These are phyloP conservation scores for Todiramphus chloris DNA, from an alignment of 2,113 vertebrate species.

Conservation along the genomic window DNA sequence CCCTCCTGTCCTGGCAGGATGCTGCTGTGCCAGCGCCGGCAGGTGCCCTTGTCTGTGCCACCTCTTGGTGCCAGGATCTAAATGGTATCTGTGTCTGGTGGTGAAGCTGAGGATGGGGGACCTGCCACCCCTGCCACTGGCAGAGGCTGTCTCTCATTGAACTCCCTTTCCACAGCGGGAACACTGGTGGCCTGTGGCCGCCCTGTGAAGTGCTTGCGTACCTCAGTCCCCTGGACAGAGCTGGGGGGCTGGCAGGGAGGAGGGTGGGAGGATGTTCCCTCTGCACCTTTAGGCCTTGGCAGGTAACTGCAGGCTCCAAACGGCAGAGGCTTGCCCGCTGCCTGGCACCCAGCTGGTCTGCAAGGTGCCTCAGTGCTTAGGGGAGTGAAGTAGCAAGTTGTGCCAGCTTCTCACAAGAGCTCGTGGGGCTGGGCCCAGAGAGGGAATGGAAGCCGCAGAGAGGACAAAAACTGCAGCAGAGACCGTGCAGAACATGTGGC, in stretches of 20 bases:
- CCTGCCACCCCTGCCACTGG: background rate
- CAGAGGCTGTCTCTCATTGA: background rate
- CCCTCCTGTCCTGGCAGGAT: background rate
- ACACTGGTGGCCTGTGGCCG: too few species aligned
- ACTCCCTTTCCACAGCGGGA: background rate
- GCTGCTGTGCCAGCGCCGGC: background rate
- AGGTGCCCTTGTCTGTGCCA: background rate
- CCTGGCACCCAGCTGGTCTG: too few species aligned
- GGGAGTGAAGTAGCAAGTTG: background rate
- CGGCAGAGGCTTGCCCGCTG: background rate
- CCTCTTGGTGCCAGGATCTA: background rate
- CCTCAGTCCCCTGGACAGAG: background rate
- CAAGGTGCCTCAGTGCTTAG: background rate
- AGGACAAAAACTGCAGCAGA: background rate
- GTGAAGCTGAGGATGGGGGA: background rate
- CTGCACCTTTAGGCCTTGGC: background rate
- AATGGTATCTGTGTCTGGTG: background rate
- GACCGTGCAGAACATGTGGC: background rate
- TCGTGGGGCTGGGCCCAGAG: background rate
- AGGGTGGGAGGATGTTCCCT: background rate
- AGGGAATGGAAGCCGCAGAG: background rate
- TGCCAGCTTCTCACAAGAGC: background rate
- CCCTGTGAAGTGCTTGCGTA: background rate
- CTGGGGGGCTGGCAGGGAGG: background rate
- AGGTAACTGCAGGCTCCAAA: background rate